Percentiles rank a stretch among this genome's conserved stretches.
Evolutionary conservation across 2,888 invertebrate species (phyloP).

Genomic region (Lithophane socia): DNA sequence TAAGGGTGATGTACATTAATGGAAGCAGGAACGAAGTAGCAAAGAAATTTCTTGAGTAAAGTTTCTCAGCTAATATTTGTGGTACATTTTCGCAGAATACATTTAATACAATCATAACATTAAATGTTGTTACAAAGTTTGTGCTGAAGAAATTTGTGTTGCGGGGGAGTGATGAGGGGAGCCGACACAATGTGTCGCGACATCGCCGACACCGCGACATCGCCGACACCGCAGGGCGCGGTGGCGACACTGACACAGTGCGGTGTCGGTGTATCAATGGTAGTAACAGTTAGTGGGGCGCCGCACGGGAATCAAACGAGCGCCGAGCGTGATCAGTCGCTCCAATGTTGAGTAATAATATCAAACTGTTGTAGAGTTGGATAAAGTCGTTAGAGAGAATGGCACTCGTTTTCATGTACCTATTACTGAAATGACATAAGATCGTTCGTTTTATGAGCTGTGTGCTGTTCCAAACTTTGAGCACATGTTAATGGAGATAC

Average conservation of each 20-base stretch:
- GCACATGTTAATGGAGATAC: not conserved
- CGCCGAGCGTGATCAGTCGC: not conserved
- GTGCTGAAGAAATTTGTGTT: conserved; percentile 57
- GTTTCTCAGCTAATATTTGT: conserved; percentile 83
- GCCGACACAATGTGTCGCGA: conserved; percentile 48
- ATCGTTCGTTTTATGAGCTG: conserved; percentile 14
- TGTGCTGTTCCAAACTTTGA: not conserved
- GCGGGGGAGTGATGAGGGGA: conserved; percentile 40
- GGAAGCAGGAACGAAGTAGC: conserved; percentile 49
- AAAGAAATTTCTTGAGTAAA: conserved; percentile 76
- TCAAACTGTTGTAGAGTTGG: conserved; percentile 26
- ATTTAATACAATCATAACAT: conserved; percentile 85
- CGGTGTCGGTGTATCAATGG: conserved; percentile 34
- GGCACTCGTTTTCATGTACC: not conserved
- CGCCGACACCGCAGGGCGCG: conserved; percentile 18
- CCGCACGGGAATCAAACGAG: conserved; percentile 30
- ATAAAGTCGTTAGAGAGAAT: conserved; percentile 9
- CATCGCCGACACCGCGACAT: conserved; percentile 31
- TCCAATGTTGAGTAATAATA: conserved; percentile 1
- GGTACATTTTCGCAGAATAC: conserved; percentile 81
- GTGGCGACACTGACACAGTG: conserved; percentile 28
- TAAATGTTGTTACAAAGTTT: conserved; percentile 80
- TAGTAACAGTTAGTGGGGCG: conserved; percentile 1
- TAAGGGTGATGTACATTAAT: conserved; percentile 57
- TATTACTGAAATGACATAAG: conserved; percentile 6